Percentiles rank a stretch among this genome's conserved stretches.
Conservation (phyloP, 2,888 invertebrate species). For the Timandra comae region DNA sequence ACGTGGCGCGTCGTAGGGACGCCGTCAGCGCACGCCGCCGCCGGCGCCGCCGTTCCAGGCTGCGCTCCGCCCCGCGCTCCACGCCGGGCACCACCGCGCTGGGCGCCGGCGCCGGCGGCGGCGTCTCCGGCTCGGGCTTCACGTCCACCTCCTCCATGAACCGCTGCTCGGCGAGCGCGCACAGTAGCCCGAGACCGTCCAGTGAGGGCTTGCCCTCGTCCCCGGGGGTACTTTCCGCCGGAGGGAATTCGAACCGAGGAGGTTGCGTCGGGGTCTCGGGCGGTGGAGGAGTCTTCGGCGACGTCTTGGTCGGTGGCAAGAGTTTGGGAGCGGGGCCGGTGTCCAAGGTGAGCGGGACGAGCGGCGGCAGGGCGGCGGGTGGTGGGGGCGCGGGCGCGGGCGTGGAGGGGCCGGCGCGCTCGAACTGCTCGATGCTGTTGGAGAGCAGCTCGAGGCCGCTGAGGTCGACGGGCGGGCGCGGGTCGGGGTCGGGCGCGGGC, state of each 20-base stretch:
- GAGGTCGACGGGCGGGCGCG: conserved; percentile 77
- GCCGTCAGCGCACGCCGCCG: conserved; percentile 54
- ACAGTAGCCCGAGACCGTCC: conserved; percentile 84
- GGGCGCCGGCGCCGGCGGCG: conserved; percentile 39
- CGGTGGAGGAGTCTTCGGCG: conserved; percentile 60
- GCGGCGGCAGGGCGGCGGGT: conserved; percentile 55
- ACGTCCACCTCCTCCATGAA: conserved; percentile 84
- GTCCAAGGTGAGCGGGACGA: conserved; percentile 51
- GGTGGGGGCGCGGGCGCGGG: conserved; percentile 60
- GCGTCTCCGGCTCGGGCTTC: conserved; percentile 56
- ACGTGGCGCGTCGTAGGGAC: conserved; percentile 36
- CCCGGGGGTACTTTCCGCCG: conserved; percentile 35
- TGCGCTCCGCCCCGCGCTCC: conserved; percentile 51
- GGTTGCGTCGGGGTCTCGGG: conserved; percentile 46
- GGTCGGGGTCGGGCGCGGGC: conserved; percentile 56
- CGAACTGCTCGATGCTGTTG: conserved; percentile 89
- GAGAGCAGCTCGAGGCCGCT: conserved; percentile 89
- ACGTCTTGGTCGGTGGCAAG: conserved; percentile 63
- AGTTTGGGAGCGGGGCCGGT: conserved; percentile 57
- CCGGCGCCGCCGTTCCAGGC: conserved; percentile 52
- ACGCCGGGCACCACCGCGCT: conserved; percentile 44
- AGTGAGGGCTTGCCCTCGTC: conserved; percentile 65
- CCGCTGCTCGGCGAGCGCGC: conserved; percentile 90
- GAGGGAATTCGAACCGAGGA: conserved; percentile 61
- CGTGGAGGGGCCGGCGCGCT: conserved; percentile 67